A percentile compares a stretch with the other conserved stretches of the same genome.
phyloP scores from a whole-genome alignment of 2,113 vertebrate genomes.

The Passer domesticus region DNA sequence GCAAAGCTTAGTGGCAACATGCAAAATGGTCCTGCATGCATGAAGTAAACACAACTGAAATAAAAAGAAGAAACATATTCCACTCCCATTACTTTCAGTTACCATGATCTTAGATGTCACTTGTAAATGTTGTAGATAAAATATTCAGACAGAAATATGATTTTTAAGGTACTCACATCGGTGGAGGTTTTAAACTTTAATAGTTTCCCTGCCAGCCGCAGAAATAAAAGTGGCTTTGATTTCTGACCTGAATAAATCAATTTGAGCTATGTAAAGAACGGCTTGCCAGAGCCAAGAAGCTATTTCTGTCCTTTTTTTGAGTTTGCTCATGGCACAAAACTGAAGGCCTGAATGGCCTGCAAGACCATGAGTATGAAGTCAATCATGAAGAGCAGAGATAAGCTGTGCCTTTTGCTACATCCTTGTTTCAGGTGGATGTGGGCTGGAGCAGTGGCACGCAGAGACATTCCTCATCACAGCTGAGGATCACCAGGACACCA shows the following conservation, averaged over 20 bases:
- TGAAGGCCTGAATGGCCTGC: not conserved
- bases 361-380: not conserved
- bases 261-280: not conserved
- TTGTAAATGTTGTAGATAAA: not conserved
- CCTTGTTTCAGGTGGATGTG: not conserved
- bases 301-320: not conserved
- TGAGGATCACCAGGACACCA: not conserved
- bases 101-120: constrained; percentile 1
- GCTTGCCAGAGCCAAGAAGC: not conserved
- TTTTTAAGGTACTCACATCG: not conserved
- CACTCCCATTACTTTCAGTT: not conserved
- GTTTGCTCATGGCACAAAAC: not conserved
- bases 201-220: constrained; percentile 15
- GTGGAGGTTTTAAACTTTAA: constrained; percentile 38
- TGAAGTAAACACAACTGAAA: not conserved
- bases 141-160: constrained; percentile 16
- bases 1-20: not conserved
- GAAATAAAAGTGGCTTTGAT: constrained; percentile 36
- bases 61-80: not conserved
- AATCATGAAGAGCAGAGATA: not conserved
- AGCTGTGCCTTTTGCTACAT: not conserved
- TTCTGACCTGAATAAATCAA: constrained; percentile 47
- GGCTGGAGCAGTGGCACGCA: not conserved
- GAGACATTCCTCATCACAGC: not conserved
- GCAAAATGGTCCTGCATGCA: not conserved